Evolutionary conservation across 2,888 invertebrate species (phyloP).

Genomic region (Creontiades dilutus): DNA sequence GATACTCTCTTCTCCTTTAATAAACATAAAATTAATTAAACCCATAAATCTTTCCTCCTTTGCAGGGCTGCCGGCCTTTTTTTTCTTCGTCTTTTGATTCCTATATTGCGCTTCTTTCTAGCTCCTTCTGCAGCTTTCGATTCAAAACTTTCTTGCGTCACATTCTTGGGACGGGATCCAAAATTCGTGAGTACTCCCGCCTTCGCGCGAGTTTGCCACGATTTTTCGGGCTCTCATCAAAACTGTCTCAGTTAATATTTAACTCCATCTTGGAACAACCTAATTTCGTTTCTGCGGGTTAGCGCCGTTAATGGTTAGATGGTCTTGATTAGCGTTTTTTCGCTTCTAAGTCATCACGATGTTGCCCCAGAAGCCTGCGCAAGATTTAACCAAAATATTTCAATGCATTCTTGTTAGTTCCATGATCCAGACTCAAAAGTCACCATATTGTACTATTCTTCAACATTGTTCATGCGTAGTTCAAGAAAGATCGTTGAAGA

Average conservation of each 20-base stretch:
- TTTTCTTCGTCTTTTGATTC: slow-evolving; percentile 10
- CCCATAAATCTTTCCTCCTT: slow-evolving; percentile 68
- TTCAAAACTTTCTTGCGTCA: slow-evolving; percentile 5
- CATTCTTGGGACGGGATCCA: background rate
- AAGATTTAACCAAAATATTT: too few relatives aligned
- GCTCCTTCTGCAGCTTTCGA: slow-evolving; percentile 25
- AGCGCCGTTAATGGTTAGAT: background rate
- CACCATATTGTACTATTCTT: too few relatives aligned
- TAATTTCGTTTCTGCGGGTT: background rate
- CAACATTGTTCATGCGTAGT: too few relatives aligned
- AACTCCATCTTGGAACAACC: slow-evolving; percentile 9
- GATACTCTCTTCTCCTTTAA: slow-evolving; percentile 57
- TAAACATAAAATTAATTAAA: slow-evolving; percentile 73
- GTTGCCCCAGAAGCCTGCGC: background rate
- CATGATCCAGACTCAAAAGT: too few relatives aligned
- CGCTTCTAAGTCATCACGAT: slow-evolving; percentile 6
- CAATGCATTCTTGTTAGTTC: too few relatives aligned
- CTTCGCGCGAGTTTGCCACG: background rate
- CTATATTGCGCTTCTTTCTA: slow-evolving; percentile 4
- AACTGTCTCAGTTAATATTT: slow-evolving; percentile 10
- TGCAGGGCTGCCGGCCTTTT: slow-evolving; percentile 56
- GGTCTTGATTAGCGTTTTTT: background rate
- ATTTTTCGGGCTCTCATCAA: slow-evolving; percentile 11
- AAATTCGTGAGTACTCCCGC: slow-evolving; percentile 32
- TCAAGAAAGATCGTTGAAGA: too few relatives aligned